Percentiles rank a stretch among this genome's conserved stretches.
Conservation (phyloP, 2,113 vertebrate genomes). For the Istiophorus platypterus region DNA sequence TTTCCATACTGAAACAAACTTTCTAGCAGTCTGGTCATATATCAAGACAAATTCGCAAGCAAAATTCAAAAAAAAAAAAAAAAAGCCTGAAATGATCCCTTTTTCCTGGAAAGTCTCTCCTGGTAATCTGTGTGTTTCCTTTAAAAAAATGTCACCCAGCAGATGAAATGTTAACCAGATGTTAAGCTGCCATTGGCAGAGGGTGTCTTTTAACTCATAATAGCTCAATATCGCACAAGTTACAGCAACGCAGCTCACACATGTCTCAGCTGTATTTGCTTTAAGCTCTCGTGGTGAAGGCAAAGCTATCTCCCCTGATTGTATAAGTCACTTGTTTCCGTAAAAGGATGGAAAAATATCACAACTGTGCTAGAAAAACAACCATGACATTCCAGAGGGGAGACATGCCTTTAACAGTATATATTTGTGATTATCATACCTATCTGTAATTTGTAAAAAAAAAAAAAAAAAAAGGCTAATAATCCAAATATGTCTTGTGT, state of each 20-base stretch:
- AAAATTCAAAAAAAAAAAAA: slow-evolving; percentile 36
- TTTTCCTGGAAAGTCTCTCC: slow-evolving; percentile 69
- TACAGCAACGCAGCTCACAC: slow-evolving; percentile 23
- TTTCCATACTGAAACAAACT: slow-evolving; percentile 45
- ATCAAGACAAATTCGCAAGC: slow-evolving; percentile 28
- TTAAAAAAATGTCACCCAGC: slow-evolving; percentile 69
- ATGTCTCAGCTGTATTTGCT: slow-evolving; percentile 56
- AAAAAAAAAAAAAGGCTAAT: no score
- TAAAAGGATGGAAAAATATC: slow-evolving; percentile 68
- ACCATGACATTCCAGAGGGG: slow-evolving; percentile 62
- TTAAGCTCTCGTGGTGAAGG: slow-evolving; percentile 36
- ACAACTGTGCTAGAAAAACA: slow-evolving; percentile 62
- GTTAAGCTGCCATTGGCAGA: slow-evolving; percentile 65
- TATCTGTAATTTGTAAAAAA: slow-evolving; percentile 63
- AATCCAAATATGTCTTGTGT: slow-evolving; percentile 52
- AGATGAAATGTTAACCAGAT: slow-evolving; percentile 78
- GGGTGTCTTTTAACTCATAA: slow-evolving; percentile 62
- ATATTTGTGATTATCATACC: slow-evolving; percentile 69
- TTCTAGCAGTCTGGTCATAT: slow-evolving; percentile 33
- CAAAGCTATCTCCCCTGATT: slow-evolving; percentile 66
- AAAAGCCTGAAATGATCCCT: slow-evolving; percentile 48
- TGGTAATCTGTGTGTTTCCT: slow-evolving; percentile 55
- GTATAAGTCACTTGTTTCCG: slow-evolving; percentile 70
- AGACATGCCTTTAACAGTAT: slow-evolving; percentile 18
- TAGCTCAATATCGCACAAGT: slow-evolving; percentile 45